phyloP scores from a whole-genome alignment of 1,140 invertebrate genomes.

The Drosophila kepulauana region DNA sequence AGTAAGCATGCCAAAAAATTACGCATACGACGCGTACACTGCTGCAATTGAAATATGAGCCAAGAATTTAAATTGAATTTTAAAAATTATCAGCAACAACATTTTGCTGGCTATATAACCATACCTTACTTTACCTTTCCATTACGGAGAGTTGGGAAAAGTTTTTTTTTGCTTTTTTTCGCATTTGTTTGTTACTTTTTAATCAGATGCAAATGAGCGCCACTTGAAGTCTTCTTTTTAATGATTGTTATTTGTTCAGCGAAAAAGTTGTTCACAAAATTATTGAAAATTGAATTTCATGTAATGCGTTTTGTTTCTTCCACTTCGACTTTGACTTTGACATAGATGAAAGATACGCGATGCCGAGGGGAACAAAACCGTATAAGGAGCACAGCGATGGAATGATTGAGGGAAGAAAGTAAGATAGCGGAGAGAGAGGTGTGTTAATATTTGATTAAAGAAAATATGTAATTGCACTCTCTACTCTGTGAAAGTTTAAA shows the following conservation, averaged over 20 bases:
- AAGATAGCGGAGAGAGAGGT: neutral
- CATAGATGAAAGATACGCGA: slow-evolving; percentile 25
- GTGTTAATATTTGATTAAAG: slow-evolving; percentile 24
- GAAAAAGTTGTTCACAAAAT: slow-evolving; percentile 43
- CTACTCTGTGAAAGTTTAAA: neutral
- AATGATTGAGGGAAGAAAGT: no score
- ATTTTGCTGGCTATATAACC: neutral
- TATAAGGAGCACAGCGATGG: neutral
- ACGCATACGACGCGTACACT: slow-evolving; percentile 30
- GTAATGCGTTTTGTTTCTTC: slow-evolving; percentile 41
- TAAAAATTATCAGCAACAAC: slow-evolving; percentile 49
- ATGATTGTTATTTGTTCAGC: slow-evolving; percentile 51
- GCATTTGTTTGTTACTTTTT: slow-evolving; percentile 52
- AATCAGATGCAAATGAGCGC: slow-evolving; percentile 69
- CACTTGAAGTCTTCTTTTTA: slow-evolving; percentile 49
- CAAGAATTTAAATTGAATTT: slow-evolving; percentile 63
- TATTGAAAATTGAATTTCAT: slow-evolving; percentile 61
- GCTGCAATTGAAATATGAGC: slow-evolving; percentile 62
- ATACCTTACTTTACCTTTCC: neutral
- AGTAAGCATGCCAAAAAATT: slow-evolving; percentile 33
- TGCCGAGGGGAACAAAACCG: neutral
- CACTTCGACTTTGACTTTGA: slow-evolving; percentile 13
- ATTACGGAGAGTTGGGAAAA: slow-evolving; percentile 13
- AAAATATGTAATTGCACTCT: neutral
- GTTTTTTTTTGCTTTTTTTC: slow-evolving; percentile 28